Conservation (phyloP, 2,888 invertebrate genomes). For the Agonum fuliginosum region DNA sequence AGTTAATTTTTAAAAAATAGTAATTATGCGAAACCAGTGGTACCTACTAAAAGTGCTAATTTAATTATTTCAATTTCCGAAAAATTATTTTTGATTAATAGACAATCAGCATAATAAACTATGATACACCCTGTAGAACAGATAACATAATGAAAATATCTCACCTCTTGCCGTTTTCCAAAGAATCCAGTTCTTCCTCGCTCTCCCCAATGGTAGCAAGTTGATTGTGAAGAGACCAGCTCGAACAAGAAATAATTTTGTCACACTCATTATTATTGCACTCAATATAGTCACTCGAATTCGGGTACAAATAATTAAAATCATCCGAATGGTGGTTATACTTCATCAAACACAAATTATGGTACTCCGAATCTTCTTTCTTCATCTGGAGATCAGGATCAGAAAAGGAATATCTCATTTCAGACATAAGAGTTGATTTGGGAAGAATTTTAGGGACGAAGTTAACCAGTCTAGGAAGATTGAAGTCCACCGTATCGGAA, state of each 20-base stretch:
- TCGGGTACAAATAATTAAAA: slow-evolving; percentile 42
- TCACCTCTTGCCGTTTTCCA: slow-evolving; percentile 49
- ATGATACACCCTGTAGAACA: no score
- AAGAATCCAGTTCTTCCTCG: slow-evolving; percentile 75
- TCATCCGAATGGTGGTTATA: slow-evolving; percentile 42
- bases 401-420: slow-evolving; percentile 25
- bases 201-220: slow-evolving; percentile 83
- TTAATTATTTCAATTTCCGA: no score
- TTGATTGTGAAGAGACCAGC: slow-evolving; percentile 77
- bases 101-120: no score
- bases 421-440: slow-evolving; percentile 60
- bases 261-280: slow-evolving; percentile 57
- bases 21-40: no score
- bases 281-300: slow-evolving; percentile 52
- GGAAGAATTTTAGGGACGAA: slow-evolving; percentile 80
- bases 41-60: no score
- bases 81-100: no score
- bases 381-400: slow-evolving; percentile 29
- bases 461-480: slow-evolving; percentile 81
- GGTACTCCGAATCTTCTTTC: slow-evolving; percentile 33
- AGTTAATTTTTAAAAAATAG: no score
- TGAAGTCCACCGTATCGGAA: slow-evolving; percentile 31
- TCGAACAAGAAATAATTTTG: slow-evolving; percentile 65
- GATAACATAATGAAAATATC: not conserved
- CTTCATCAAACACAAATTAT: slow-evolving; percentile 29